Base-by-base conservation (phyloP, 2,888 invertebrate species). In the Acanthacorydalis orientalis region DNA sequence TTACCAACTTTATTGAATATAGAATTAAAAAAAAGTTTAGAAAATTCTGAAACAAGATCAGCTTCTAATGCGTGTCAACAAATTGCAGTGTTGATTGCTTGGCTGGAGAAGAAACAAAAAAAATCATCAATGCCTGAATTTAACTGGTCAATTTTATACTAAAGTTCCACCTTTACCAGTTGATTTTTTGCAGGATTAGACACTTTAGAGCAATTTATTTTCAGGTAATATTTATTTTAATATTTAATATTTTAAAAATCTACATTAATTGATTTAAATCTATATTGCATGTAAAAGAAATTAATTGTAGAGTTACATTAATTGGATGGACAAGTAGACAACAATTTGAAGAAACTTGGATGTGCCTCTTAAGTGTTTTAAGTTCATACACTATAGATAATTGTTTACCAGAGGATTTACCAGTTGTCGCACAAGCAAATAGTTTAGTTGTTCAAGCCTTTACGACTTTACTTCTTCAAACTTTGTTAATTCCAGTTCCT, bases 301-400 rank as follows among this genome's bases (percentile, higher is more conserved):
- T 35, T 35, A 35, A 35, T 35, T 64, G 55, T 64, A 83, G 89
- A 57, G 74, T 85, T 46, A 83, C 80, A 53, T 68, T 87, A 35
- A 73, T 87, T 60, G 93, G 96, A 15, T 96, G 93, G 86, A 85
- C 83, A 9, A 83, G 81, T 34, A 76, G 93, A 51, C 84, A 87
- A 56, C 91, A 95, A 60, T 97, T 96, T 65, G 96, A 97, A 65
- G 96, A 97, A 69, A 89, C 89, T 51, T 97, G 96, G 89, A 93
- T 96, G 77, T 84, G 86, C 39, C 71, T 95, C 41, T 69, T 97
- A 2, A 83, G 85, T 4, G 86, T 91, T 0, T 63, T 92, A 2
- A 81, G 78, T 59, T 65, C 72, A 6, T 68, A 68, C 70, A 2
- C 70, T 67, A 55, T 71, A 65, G 1, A 64, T 65, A 53, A 69